Conservation (phyloP, 2,113 vertebrate genomes). For the Mastomys natalensis region DNA sequence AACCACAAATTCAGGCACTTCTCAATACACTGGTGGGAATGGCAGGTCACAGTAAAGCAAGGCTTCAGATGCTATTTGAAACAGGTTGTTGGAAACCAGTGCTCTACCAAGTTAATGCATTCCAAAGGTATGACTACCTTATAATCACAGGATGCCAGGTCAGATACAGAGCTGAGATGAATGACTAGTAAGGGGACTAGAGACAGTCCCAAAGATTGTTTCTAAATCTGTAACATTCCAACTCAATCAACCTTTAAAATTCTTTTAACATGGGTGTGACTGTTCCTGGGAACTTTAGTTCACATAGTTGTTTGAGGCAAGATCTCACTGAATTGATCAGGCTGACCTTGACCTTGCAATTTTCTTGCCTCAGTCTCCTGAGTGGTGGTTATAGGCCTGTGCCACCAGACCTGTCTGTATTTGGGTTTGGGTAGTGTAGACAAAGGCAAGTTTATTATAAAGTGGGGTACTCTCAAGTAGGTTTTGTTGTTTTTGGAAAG, state of each 20-base stretch:
- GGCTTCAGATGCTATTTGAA: background rate
- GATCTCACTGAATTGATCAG: background rate
- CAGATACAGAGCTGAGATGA: too few species aligned
- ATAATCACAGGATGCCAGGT: background rate
- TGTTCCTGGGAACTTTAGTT: background rate
- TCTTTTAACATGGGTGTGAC: background rate
- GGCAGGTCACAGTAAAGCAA: background rate
- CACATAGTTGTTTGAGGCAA: background rate
- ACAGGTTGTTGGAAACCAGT: background rate
- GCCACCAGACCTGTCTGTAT: background rate
- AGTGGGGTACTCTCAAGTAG: background rate
- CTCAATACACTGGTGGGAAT: background rate
- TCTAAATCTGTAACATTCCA: background rate
- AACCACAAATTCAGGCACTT: background rate
- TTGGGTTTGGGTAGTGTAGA: background rate
- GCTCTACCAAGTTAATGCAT: background rate
- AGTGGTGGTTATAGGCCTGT: background rate
- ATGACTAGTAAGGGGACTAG: background rate
- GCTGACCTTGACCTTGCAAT: background rate
- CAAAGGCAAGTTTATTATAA: background rate
- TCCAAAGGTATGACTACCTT: background rate
- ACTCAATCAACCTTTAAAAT: background rate
- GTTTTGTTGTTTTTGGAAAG: background rate
- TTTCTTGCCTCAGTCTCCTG: background rate
- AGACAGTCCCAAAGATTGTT: background rate